Conservation (phyloP, 2,888 invertebrate species). For the Norana najaformis region DNA sequence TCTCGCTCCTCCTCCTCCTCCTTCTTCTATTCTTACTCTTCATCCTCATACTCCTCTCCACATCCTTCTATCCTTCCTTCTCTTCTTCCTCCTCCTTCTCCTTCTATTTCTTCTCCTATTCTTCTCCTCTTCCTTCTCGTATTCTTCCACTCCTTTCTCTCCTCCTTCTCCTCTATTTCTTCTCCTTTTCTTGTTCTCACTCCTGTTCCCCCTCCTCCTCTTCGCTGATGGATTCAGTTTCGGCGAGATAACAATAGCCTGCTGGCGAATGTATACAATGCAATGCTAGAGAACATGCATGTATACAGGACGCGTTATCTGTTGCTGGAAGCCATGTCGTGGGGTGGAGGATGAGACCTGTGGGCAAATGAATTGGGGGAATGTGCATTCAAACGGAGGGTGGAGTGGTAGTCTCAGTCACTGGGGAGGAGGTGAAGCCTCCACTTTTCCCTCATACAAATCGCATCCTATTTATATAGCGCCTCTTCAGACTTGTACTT, state of each 20-base stretch:
- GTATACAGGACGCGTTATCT: not conserved
- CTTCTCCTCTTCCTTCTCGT: not conserved
- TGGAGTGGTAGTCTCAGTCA: not conserved
- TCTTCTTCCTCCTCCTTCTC: not conserved
- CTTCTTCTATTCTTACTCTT: not conserved
- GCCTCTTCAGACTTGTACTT: not conserved
- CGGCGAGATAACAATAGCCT: not conserved
- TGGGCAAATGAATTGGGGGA: not conserved
- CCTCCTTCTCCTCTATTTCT: no score
- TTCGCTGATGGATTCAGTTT: not conserved
- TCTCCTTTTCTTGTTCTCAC: no score
- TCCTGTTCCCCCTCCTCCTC: no score
- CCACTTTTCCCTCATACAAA: not conserved
- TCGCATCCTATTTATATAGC: not conserved
- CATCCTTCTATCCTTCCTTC: conserved; percentile 5
- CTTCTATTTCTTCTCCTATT: conserved; percentile 23
- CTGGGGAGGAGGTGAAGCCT: not conserved
- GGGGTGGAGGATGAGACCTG: not conserved
- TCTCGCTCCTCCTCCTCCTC: not conserved
- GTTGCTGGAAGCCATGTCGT: not conserved
- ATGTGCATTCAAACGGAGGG: not conserved
- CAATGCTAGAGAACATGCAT: not conserved
- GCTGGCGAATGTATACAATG: not conserved
- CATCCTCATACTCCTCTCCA: not conserved
- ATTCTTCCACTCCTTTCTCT: no score